A percentile compares a stretch with the other conserved stretches of the same genome.
These are phyloP conservation scores for Chelidonichthys spinosus DNA, from an alignment of 2,797 vertebrate genomes.

Conservation along the genomic window DNA sequence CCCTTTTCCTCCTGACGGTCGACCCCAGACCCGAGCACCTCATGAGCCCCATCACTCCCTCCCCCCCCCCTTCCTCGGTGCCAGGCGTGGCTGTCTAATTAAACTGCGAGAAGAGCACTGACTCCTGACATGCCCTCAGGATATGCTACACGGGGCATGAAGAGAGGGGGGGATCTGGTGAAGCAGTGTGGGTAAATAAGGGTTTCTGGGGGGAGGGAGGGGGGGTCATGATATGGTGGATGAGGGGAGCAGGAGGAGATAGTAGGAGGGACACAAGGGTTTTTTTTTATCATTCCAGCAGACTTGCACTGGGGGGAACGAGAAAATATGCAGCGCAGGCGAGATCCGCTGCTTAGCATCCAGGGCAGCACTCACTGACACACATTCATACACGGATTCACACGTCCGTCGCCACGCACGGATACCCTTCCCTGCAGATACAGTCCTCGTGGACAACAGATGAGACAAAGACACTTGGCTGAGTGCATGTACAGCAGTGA, in stretches of 20 bases:
- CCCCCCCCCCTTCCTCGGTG: conserved; percentile 48
- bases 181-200: conserved; percentile 32
- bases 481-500: conserved; percentile 17
- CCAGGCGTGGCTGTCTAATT: conserved; percentile 71
- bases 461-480: conserved; percentile 14
- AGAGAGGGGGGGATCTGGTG: conserved; percentile 26
- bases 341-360: conserved; percentile 65
- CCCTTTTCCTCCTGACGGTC: conserved; percentile 24
- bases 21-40: conserved; percentile 44
- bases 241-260: neutral
- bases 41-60: conserved; percentile 50
- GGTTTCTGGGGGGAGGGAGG: neutral
- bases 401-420: conserved; percentile 48
- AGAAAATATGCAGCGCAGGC: conserved; percentile 46
- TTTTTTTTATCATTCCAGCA: conserved; percentile 43
- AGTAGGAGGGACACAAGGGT: conserved; percentile 20
- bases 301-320: conserved; percentile 28
- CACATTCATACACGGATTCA: conserved; percentile 68
- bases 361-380: conserved; percentile 58
- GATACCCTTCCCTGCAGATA: conserved; percentile 33
- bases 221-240: conserved; percentile 21
- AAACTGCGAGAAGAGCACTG: conserved; percentile 59
- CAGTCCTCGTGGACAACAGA: conserved; percentile 14
- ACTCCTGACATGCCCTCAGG: conserved; percentile 74
- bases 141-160: conserved; percentile 58